Percentiles rank a stretch among this genome's conserved stretches.
These are phyloP conservation scores for Cyclophora punctaria DNA, from an alignment of 2,888 invertebrate genomes.

Conservation along the genomic window DNA sequence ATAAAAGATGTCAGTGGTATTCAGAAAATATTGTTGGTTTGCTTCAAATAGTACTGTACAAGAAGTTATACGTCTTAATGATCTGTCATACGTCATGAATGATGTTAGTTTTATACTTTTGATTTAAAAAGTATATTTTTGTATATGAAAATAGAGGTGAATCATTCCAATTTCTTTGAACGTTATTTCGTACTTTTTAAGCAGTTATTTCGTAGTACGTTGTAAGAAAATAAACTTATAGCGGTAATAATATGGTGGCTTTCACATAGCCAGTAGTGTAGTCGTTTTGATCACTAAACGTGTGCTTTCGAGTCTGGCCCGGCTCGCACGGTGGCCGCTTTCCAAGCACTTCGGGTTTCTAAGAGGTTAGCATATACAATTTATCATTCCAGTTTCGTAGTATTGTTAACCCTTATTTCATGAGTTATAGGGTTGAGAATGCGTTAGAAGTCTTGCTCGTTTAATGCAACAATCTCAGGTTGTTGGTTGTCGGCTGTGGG, in stretches of 20 bases:
- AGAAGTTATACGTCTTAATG: too few species aligned
- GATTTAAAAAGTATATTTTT: too few species aligned
- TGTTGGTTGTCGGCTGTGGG: constrained; percentile 12
- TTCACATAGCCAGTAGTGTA: too few species aligned
- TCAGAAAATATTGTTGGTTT: constrained; percentile 1
- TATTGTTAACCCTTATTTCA: constrained; percentile 1
- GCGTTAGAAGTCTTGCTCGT: neutral
- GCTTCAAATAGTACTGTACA: too few species aligned
- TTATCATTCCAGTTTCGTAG: neutral
- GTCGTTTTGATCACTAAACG: constrained; percentile 5
- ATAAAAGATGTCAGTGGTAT: constrained; percentile 21
- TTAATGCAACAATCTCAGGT: constrained; percentile 1
- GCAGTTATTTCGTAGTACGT: too few species aligned
- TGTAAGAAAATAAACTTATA: constrained; percentile 1
- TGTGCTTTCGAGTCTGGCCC: constrained; percentile 5
- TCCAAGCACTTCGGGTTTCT: constrained; percentile 19
- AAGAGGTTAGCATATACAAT: constrained; percentile 8
- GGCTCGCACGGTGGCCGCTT: constrained; percentile 22
- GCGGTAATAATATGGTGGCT: too few species aligned
- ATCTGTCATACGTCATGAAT: too few species aligned
- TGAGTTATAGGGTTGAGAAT: neutral
- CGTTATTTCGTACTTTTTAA: too few species aligned
- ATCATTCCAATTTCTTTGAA: too few species aligned
- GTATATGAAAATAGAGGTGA: too few species aligned
- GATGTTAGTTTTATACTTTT: too few species aligned